These are phyloP conservation scores for Delphinus delphis DNA, from an alignment of 2,113 vertebrate species.

Conservation along the genomic window DNA sequence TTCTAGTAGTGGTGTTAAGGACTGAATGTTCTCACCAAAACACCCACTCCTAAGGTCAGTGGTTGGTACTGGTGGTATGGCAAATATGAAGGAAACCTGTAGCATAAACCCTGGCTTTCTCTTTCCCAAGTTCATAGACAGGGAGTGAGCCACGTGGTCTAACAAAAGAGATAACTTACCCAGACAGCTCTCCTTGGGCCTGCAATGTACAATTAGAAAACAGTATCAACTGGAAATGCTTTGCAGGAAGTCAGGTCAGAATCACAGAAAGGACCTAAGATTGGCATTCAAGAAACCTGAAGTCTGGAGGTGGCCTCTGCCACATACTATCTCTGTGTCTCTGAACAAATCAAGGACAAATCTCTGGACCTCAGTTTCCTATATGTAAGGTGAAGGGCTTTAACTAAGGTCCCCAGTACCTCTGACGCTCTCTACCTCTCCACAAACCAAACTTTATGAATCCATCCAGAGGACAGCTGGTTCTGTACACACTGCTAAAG, in stretches of 20 bases:
- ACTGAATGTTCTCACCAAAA: not conserved
- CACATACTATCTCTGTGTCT: not conserved
- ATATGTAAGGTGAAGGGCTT: not conserved
- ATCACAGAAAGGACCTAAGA: not conserved
- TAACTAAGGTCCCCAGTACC: not conserved
- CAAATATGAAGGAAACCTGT: not conserved
- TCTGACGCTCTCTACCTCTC: not conserved
- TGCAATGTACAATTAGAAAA: not conserved
- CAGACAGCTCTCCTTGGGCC: not conserved
- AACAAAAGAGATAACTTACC: not conserved
- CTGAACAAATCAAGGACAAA: not conserved
- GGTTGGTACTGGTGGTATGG: not conserved
- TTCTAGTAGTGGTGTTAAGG: not conserved
- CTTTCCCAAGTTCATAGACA: not conserved
- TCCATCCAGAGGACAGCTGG: not conserved
- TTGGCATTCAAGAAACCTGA: not conserved
- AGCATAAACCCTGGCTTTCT: not conserved
- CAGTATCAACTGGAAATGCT: not conserved
- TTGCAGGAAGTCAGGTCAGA: not conserved
- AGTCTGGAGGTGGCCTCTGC: not conserved
- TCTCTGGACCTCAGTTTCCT: not conserved
- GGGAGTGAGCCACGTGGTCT: not conserved
- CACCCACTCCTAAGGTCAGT: not conserved
- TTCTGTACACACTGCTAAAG: not conserved
- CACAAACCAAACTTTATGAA: not conserved